These are phyloP conservation scores for Trypoxylon attenuatum DNA, from an alignment of 2,888 invertebrate genomes.

Conservation along the genomic window DNA sequence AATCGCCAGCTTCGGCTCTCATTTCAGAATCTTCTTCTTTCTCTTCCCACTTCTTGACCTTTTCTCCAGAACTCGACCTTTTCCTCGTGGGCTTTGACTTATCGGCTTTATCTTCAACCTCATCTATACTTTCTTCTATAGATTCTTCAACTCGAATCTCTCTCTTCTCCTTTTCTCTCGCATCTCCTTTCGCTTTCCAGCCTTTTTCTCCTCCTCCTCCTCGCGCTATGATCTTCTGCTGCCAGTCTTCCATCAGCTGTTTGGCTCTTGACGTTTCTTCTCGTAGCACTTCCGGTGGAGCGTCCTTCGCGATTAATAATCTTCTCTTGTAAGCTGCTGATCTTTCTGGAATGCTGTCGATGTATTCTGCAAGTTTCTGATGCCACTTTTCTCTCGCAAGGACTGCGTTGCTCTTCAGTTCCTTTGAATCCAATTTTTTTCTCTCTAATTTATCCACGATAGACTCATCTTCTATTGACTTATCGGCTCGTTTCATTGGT, in stretches of 20 bases:
- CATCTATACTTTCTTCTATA: background rate
- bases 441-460: no score
- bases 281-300: slow-evolving; percentile 21
- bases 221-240: slow-evolving; percentile 6
- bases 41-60: no score
- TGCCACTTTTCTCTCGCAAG: background rate
- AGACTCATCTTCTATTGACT: no score
- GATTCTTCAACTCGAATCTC: background rate
- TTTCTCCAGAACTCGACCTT: no score
- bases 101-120: background rate
- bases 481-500: no score
- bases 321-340: background rate
- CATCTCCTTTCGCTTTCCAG: slow-evolving; percentile 22
- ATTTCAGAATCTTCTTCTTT: no score
- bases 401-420: background rate
- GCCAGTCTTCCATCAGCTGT: slow-evolving; percentile 23
- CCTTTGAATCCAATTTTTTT: no score
- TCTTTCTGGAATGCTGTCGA: slow-evolving; percentile 4
- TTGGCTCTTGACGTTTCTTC: slow-evolving; percentile 24
- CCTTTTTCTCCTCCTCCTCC: background rate
- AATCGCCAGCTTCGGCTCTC: no score
- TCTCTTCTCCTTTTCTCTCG: background rate
- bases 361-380: slow-evolving; percentile 6
- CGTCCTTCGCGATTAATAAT: slow-evolving; percentile 14
- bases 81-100: background rate